Percentiles rank a stretch among this genome's conserved stretches.
Conservation (phyloP, 2,113 vertebrate species). For the Calyptommatus sinebrachiatus region DNA sequence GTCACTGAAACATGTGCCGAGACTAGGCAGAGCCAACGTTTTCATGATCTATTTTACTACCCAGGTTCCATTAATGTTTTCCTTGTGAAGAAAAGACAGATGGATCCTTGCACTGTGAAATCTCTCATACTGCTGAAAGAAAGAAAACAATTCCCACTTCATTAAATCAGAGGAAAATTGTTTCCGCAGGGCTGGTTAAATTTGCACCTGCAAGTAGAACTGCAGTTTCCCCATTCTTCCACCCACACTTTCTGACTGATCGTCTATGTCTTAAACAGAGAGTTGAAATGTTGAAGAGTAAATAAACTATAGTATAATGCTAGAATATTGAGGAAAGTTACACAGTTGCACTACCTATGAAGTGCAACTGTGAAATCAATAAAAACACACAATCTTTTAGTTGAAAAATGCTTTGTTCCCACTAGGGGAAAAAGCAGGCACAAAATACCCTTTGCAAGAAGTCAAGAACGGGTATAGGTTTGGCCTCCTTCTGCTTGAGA, state of each 20-base stretch:
- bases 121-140: background rate
- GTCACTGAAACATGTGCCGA: conserved; percentile 14
- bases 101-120: background rate
- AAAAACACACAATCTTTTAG: background rate
- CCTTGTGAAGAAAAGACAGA: background rate
- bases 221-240: background rate
- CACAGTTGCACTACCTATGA: background rate
- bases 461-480: too few species aligned
- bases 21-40: background rate
- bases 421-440: too few species aligned
- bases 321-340: background rate
- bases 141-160: background rate
- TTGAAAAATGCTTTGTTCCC: background rate
- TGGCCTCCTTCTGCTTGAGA: too few species aligned
- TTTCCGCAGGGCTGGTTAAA: background rate
- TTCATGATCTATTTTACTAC: conserved; percentile 9
- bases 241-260: background rate
- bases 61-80: background rate
- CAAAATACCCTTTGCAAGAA: too few species aligned
- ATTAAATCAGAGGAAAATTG: background rate
- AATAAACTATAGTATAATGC: background rate
- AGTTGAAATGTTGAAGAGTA: background rate
- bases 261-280: background rate
- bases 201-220: background rate
- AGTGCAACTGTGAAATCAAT: background rate